These are phyloP conservation scores for Patiria miniata DNA, from an alignment of 35 echinoderm and acorn worm species.

Conservation along the genomic window DNA sequence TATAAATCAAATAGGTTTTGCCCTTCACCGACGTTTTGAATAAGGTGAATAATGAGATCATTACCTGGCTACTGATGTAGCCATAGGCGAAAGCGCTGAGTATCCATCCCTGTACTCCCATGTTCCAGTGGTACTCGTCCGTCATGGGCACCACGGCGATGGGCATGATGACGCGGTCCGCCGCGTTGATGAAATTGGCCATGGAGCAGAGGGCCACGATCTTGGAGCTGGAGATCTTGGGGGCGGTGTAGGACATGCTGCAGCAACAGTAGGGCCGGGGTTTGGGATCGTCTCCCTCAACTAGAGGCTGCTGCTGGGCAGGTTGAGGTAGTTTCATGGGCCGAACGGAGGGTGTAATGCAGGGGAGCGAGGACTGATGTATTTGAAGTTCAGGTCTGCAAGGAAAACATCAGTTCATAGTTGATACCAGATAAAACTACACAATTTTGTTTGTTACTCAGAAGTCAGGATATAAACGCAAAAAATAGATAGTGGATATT, in stretches of 20 bases:
- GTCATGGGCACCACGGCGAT: constrained; percentile 95
- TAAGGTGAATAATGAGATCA: too few species aligned
- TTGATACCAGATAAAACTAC: too few species aligned
- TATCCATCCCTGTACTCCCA: constrained; percentile 87
- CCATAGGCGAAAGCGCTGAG: constrained; percentile 98
- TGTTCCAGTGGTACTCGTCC: constrained; percentile 82
- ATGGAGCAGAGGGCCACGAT: constrained; percentile 86
- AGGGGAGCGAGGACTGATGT: not conserved
- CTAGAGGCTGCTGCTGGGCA: not conserved
- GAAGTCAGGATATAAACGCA: too few species aligned
- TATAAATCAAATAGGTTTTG: too few species aligned
- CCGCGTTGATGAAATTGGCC: constrained; percentile 98
- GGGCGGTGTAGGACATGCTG: not conserved
- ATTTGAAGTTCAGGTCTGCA: not conserved
- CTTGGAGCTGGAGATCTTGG: constrained; percentile 35
- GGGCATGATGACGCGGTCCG: constrained; percentile 97
- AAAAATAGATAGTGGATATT: too few species aligned
- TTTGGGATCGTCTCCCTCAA: not conserved
- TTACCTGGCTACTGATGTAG: constrained; percentile 98
- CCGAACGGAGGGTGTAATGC: not conserved
- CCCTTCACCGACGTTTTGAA: too few species aligned
- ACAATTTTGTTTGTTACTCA: too few species aligned
- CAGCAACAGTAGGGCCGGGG: not conserved
- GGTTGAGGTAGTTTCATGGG: not conserved
- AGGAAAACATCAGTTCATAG: not conserved